Evolutionary conservation across 2,888 invertebrate genomes (phyloP).

Genomic region (Polydrusus cervinus): DNA sequence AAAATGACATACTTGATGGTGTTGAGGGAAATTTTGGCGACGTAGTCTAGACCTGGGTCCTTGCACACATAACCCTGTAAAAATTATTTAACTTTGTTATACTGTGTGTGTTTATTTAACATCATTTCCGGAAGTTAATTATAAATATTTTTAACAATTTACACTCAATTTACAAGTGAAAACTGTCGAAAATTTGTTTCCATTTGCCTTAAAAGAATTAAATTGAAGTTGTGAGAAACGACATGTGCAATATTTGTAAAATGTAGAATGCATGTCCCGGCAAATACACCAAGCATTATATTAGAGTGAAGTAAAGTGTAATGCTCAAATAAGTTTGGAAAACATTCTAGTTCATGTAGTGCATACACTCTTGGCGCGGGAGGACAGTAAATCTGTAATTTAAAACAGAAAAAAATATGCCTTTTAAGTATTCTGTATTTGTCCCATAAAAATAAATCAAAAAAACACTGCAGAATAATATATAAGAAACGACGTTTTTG

Average conservation of each 20-base stretch:
- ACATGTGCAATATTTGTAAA: constrained; percentile 40
- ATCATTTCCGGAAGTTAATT: not conserved
- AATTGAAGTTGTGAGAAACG: constrained; percentile 19
- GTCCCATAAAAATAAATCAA: not conserved
- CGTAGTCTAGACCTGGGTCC: too few relatives aligned
- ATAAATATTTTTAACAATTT: not conserved
- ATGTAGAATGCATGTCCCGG: constrained; percentile 41
- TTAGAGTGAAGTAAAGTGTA: constrained; percentile 43
- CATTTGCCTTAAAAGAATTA: constrained; percentile 5
- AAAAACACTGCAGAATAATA: constrained; percentile 1
- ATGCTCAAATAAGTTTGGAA: constrained; percentile 45
- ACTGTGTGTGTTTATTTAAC: too few relatives aligned
- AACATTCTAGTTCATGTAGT: constrained; percentile 35
- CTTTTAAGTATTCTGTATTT: not conserved
- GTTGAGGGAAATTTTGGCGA: too few relatives aligned
- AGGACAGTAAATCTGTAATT: constrained; percentile 18
- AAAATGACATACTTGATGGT: too few relatives aligned
- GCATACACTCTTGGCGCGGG: constrained; percentile 18
- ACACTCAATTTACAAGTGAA: not conserved
- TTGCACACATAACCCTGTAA: too few relatives aligned
- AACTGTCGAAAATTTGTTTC: not conserved
- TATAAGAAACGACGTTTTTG: constrained; percentile 1
- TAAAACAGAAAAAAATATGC: constrained; percentile 17
- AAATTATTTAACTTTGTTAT: too few relatives aligned
- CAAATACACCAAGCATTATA: constrained; percentile 36